Evolutionary conservation across 2,888 invertebrate species (phyloP), one percentile per base, ranked within the genome.

Genomic region (Oscheius myriophilus): DNA sequence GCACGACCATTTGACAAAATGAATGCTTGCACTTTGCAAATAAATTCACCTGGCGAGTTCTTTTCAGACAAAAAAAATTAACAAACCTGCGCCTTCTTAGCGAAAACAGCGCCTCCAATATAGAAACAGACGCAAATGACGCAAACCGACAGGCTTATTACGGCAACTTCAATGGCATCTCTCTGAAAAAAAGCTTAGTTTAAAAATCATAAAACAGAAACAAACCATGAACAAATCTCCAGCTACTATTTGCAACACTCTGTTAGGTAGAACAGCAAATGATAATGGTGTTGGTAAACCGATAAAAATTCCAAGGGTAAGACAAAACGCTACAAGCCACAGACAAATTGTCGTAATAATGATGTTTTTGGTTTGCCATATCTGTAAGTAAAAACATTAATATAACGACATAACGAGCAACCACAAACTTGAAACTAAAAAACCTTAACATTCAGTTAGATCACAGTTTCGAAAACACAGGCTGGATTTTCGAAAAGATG

Each of bases 151-250:
- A 52, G 18, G 25, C 52, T 52, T 18, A 52, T 7, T 14, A 18
- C 52, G 7, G 52, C 52, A 16, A 52, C 52, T 52, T 52, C 52
- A 3, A 52, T 18, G 21, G 52, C 52, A 25, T 52, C 52, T 25
- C 25, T 52, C 52, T 52, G n/a, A n/a, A n/a, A n/a, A 25, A 18
- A 18, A 52, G n/a, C 9, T 21, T 51, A n/a, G 9, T 18, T 11
- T 51, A n/a, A n/a, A 9, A 51, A 51, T n/a, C 9, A 21, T 51
- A 51, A 14, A 52, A 9, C n/a, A 52, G 21, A 21, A 52, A 18
- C 26, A 2, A 21, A 52, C 52, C 52, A 52, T 23, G 21, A 52
- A 52, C 3, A 52, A 25, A 2, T 52, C 52, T 1, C 26, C 26
- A 25, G 52, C 25, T 9, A 52, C 12, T 12, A 52, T 52, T 25